phyloP scores from a whole-genome alignment of 2,888 invertebrate species.

The Cyclophora albipunctata region DNA sequence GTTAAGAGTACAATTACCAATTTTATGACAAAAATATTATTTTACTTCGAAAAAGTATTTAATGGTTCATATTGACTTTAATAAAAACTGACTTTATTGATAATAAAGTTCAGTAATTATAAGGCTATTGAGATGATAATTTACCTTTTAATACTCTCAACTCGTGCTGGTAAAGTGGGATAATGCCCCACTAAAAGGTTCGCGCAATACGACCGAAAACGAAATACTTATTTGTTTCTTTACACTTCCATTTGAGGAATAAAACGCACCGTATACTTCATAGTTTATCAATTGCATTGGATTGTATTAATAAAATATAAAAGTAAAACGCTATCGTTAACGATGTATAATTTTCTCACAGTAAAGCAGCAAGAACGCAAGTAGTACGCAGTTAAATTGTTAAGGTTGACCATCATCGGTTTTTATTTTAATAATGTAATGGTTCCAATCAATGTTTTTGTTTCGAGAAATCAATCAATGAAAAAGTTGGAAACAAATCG shows the following conservation, averaged over 20 bases:
- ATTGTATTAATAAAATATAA: too few relatives aligned
- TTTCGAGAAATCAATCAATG: conserved; percentile 23
- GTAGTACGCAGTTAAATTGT: conserved; percentile 18
- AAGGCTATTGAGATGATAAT: too few relatives aligned
- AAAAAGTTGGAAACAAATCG: conserved; percentile 27
- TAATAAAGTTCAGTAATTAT: conserved; percentile 32
- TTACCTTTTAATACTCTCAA: too few relatives aligned
- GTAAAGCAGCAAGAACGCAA: conserved; percentile 13
- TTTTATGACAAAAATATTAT: conserved; percentile 50
- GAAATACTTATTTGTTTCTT: too few relatives aligned
- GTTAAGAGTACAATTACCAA: conserved; percentile 35
- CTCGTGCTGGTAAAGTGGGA: too few relatives aligned
- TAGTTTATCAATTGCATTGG: too few relatives aligned
- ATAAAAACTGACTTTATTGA: conserved; percentile 38
- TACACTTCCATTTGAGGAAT: too few relatives aligned
- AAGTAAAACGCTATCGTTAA: too few relatives aligned
- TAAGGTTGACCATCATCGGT: conserved; percentile 17
- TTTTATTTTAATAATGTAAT: conserved; percentile 22
- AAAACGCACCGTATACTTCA: too few relatives aligned
- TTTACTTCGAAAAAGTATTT: conserved; percentile 27
- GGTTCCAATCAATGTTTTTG: conserved; percentile 22
- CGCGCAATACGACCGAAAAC: too few relatives aligned
- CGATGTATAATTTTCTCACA: neutral
- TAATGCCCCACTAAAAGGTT: too few relatives aligned
- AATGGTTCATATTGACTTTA: conserved; percentile 41